Evolutionary conservation across 2,113 vertebrate species (phyloP).

Genomic region (Lathamus discolor): DNA sequence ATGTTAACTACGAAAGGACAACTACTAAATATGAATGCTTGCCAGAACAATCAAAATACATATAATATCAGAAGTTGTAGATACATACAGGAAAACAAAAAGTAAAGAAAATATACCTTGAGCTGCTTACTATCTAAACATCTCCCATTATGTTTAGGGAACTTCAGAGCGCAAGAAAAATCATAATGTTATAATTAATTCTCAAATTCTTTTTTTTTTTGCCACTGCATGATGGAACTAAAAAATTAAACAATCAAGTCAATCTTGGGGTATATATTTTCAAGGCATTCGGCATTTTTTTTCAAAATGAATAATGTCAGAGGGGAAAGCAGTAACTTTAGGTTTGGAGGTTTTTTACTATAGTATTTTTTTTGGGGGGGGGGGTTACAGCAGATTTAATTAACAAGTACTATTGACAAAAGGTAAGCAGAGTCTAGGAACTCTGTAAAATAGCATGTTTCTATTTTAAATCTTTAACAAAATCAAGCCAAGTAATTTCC

Average conservation of each 20-base stretch:
- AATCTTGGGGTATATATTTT: not conserved
- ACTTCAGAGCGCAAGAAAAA: not conserved
- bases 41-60: not conserved
- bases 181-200: not conserved
- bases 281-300: not conserved
- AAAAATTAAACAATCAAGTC: not conserved
- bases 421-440: not conserved
- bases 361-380: not conserved
- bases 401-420: not conserved
- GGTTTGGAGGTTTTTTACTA: not conserved
- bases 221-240: not conserved
- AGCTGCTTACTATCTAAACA: not conserved
- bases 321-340: not conserved
- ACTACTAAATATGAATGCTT: not conserved
- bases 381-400: not conserved
- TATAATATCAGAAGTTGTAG: not conserved
- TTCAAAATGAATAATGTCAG: not conserved
- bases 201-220: not conserved
- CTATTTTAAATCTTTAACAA: not conserved
- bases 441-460: not conserved
- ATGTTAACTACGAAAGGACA: not conserved
- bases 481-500: not conserved
- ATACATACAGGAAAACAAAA: not conserved
- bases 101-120: not conserved
- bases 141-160: not conserved